Evolutionary conservation across 2,113 vertebrate genomes (phyloP).

Genomic region (Eurystomus gularis): DNA sequence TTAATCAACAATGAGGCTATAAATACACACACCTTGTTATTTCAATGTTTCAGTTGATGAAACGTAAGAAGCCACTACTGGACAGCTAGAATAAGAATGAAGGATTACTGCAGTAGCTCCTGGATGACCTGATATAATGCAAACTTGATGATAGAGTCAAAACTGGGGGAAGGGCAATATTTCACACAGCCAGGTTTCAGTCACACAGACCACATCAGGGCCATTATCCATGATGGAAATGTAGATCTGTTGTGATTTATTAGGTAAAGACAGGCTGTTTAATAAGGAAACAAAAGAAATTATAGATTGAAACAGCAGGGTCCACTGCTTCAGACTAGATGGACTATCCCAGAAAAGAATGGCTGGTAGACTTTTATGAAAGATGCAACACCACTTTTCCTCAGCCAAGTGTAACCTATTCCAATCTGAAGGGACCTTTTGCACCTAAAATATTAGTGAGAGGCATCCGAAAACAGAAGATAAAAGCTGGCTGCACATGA

Average conservation of each 20-base stretch:
- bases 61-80: conserved; percentile 49
- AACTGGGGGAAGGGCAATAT: conserved; percentile 20
- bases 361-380: neutral
- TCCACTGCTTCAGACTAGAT: neutral
- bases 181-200: conserved; percentile 32
- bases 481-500: neutral
- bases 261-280: conserved; percentile 14
- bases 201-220: conserved; percentile 26
- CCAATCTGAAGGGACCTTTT: neutral
- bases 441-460: neutral
- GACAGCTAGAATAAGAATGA: conserved; percentile 61
- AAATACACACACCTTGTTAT: conserved; percentile 55
- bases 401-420: neutral
- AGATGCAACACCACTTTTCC: neutral
- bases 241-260: conserved; percentile 39
- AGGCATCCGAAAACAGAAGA: neutral
- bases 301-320: neutral
- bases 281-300: conserved; percentile 28
- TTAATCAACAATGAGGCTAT: conserved; percentile 53
- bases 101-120: conserved; percentile 43
- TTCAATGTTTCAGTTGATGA: conserved; percentile 39
- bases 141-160: conserved; percentile 36
- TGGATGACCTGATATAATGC: conserved; percentile 44
- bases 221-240: conserved; percentile 39
- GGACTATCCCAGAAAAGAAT: neutral